These are phyloP conservation scores for Anarrhichthys ocellatus DNA, from an alignment of 2,113 vertebrate species.

Conservation along the genomic window DNA sequence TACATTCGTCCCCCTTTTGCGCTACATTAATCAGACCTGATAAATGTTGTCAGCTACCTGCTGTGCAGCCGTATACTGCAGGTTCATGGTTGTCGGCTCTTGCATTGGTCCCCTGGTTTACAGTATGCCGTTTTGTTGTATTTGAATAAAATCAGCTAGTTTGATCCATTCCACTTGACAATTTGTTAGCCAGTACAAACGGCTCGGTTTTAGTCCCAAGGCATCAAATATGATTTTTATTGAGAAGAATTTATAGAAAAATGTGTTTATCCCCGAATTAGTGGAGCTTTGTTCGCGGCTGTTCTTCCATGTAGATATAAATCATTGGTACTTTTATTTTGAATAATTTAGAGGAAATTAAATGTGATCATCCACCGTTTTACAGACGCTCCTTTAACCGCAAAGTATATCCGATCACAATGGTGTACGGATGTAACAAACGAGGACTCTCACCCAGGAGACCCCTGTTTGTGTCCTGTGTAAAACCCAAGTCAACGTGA, in stretches of 20 bases:
- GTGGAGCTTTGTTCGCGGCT: background rate
- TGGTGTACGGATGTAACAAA: too few relatives aligned
- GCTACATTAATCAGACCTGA: constrained; percentile 30
- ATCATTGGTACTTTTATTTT: background rate
- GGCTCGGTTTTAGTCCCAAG: background rate
- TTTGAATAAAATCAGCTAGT: background rate
- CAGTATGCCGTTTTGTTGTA: background rate
- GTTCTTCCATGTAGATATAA: background rate
- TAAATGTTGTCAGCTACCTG: constrained; percentile 13
- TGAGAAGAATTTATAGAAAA: too few relatives aligned
- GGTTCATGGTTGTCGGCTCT: constrained; percentile 19
- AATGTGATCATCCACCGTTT: background rate
- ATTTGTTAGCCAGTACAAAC: background rate
- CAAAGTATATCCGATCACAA: background rate
- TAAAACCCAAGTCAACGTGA: background rate
- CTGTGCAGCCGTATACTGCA: background rate
- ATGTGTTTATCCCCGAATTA: too few relatives aligned
- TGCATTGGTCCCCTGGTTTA: background rate
- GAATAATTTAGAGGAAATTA: background rate
- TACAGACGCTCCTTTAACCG: background rate
- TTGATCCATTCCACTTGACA: background rate
- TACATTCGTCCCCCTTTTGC: constrained; percentile 13
- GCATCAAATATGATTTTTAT: too few relatives aligned
- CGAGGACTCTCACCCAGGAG: too few relatives aligned
- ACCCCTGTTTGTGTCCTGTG: too few relatives aligned